Conservation (phyloP, 2,888 invertebrate species). For the Cephus pygmeus region DNA sequence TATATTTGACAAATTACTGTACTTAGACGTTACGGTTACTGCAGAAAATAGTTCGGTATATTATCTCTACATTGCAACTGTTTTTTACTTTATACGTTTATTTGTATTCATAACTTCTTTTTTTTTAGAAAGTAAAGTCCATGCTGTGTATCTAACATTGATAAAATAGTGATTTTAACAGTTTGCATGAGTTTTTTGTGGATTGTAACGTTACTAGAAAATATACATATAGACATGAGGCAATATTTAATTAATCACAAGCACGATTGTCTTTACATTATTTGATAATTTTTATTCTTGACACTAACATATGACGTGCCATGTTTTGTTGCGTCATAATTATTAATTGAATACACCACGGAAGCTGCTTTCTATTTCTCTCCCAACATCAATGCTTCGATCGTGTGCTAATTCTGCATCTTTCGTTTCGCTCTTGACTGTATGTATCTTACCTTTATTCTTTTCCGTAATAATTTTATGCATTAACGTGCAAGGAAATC, state of each 20-base stretch:
- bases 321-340: not conserved
- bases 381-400: slow-evolving; percentile 51
- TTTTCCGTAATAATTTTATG: not conserved
- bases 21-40: not conserved
- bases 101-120: not conserved
- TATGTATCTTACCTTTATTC: not conserved
- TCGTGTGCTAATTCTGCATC: slow-evolving; percentile 19
- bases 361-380: slow-evolving; percentile 31
- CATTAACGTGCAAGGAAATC: not conserved
- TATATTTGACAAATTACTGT: not conserved
- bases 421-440: not conserved
- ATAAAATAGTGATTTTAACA: not conserved
- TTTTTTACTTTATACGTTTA: not conserved
- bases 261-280: not conserved
- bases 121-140: not conserved
- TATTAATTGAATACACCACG: not conserved
- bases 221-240: not conserved
- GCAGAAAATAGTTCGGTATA: not conserved
- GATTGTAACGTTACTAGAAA: not conserved
- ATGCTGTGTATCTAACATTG: not conserved
- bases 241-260: not conserved
- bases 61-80: not conserved
- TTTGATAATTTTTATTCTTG: not conserved
- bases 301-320: not conserved
- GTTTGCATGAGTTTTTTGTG: not conserved